These are phyloP conservation scores for Leptogaster cylindrica DNA, from an alignment of 2,888 invertebrate species.

Conservation along the genomic window DNA sequence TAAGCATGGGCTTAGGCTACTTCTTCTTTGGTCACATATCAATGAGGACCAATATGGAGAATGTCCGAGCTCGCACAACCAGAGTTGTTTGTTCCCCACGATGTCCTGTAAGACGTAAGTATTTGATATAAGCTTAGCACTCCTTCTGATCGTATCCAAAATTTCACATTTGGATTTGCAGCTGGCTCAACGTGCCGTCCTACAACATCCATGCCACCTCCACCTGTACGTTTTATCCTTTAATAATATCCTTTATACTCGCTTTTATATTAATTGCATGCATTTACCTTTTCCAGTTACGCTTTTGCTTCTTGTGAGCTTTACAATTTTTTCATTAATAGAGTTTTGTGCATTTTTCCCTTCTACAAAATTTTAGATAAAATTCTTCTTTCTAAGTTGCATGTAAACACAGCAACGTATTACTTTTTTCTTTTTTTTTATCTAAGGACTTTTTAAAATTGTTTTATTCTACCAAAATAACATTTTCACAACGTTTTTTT, in stretches of 20 bases:
- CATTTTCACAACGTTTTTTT: too few species aligned
- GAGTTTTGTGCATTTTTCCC: too few species aligned
- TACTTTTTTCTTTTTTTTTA: too few species aligned
- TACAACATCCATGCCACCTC: background rate
- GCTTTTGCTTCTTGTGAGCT: too few species aligned
- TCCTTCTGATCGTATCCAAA: background rate
- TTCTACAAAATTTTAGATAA: too few species aligned
- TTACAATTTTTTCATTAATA: too few species aligned
- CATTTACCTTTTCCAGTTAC: too few species aligned
- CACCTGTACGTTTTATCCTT: background rate
- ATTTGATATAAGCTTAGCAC: background rate
- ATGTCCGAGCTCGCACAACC: slow-evolving; percentile 62
- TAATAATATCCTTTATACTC: background rate
- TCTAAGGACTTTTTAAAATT: too few species aligned
- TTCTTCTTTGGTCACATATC: slow-evolving; percentile 66
- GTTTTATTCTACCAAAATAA: too few species aligned
- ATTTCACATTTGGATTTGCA: background rate
- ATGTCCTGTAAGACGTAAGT: slow-evolving; percentile 52
- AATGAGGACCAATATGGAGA: slow-evolving; percentile 64
- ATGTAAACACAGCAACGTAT: too few species aligned
- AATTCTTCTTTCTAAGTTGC: too few species aligned
- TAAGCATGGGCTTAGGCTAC: slow-evolving; percentile 69
- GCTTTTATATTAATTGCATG: too few species aligned
- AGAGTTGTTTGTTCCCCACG: slow-evolving; percentile 60
- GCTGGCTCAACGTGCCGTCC: slow-evolving; percentile 15